Evolutionary conservation across 2,888 invertebrate species (phyloP), one percentile per base, ranked within the genome.

Genomic region (Perizoma flavofasciatum): DNA sequence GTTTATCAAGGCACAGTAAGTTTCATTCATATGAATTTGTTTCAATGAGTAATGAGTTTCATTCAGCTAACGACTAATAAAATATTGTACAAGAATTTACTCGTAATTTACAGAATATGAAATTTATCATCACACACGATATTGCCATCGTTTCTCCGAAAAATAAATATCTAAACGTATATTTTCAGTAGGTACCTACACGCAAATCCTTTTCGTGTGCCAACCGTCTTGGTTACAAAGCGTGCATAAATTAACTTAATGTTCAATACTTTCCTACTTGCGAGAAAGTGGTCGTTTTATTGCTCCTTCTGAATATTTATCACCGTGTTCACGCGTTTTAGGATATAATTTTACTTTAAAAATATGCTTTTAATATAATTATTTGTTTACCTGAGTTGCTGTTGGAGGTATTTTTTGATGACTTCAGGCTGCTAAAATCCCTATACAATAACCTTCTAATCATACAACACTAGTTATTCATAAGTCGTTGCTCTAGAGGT

Each of bases 241-340:
- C 84, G 84, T 83, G 89, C 88, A 90, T 89, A 89, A 90, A 90
- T 90, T 89, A 89, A 84, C 78, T 88, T 88, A 88, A 89, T 88
- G 88, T 88, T 85, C 88, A 87, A 89, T 89, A 88, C 86, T 88
- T 89, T 88, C 79, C 86, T 88, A 88, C 88, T 89, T 86, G 88
- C 85, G 81, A 82, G 81, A 82, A 89, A 88, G 85, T 86, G 86
- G 88, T 83, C 81, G 81, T 84, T 88, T 88, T 88, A 88, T 87
- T 85, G 82, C 86, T 78, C 76, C 79, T 79, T 77, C 77, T 79
- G 84, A 85, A 86, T 86, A 88, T 89, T 89, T 89, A 89, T 88
- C 81, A 71, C 75, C 78, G 73, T 82, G 81, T 83, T 82, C 82
- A 79, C 79, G 79, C 75, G 79, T 83, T 81, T 75, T 74, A 68